A percentile compares a stretch with the other conserved stretches of the same genome.
Evolutionary conservation across 2,888 invertebrate genomes (phyloP).

Genomic region (Pantelozetes paolii): DNA sequence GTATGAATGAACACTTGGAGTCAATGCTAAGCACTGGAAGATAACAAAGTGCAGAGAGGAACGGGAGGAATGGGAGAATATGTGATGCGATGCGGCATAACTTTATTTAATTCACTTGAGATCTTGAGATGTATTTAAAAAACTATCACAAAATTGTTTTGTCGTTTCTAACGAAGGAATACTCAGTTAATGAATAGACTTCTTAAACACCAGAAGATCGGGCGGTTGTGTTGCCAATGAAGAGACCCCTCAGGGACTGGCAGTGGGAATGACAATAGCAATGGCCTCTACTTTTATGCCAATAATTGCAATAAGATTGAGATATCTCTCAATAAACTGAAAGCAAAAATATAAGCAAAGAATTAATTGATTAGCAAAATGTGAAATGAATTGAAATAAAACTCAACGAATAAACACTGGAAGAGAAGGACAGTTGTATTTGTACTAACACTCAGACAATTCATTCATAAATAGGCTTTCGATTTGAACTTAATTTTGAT

Average conservation of each 20-base stretch:
- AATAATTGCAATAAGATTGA: background rate
- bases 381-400: background rate
- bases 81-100: constrained; percentile 28
- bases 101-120: constrained; percentile 23
- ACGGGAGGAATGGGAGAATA: background rate
- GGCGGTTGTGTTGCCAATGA: background rate
- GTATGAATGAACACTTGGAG: constrained; percentile 30
- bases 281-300: background rate
- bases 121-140: constrained; percentile 25
- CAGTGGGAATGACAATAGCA: no score
- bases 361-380: background rate
- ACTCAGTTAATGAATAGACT: background rate
- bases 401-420: no score
- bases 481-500: constrained; percentile 19
- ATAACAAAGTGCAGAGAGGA: background rate
- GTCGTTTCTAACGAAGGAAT: constrained; percentile 15
- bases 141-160: constrained; percentile 22
- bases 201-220: constrained; percentile 7
- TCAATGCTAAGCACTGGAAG: background rate
- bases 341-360: no score
- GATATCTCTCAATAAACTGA: background rate
- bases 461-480: background rate
- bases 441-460: background rate
- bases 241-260: background rate
- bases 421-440: background rate